Base-by-base conservation (phyloP, 2,797 vertebrate species). In the Spea hammondii region DNA sequence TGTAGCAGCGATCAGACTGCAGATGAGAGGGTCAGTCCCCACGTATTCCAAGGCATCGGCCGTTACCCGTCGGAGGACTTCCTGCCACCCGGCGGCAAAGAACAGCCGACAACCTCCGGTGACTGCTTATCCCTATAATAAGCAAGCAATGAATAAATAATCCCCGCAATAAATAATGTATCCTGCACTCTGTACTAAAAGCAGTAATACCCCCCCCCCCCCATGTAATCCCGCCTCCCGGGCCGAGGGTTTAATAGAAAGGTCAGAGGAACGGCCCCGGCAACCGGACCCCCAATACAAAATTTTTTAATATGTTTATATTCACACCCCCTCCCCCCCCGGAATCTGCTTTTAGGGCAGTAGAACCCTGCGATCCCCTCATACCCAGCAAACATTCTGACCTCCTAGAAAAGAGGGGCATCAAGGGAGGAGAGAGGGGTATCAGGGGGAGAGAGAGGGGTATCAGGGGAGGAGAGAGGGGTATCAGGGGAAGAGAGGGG, bases 121-220 rank as follows among this genome's bases (percentile, higher is more conserved):
- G 14, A 14, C 51, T 72, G 59, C 65, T 78, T 67, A 57, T 65
- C 69, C 76, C 72, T 71, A 12, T 11, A 8, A 70, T 54, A 71
- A 51, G 66, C 69, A 78, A 72, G 66, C 70, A 72, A 71, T 78
- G 57, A 71, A 78, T 72, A 78, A 71, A 72, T 78, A 50, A 78
- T 72, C 44, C 32, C 3, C 10, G 49, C n/a, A 13, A 71, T 72
- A 71, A 71, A 78, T 71, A 71, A 71, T 72, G 57, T 65, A 78
- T 55, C 9, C 11, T n/a, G 46, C 11, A 49, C 67, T 77, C 57
- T 32, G 60, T 69, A n/a, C 46, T 13, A 76, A 32, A 59, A 49
- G 47, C 46, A 8, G 46, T 14, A 32, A 68, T 57, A 2, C 65
- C 74, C 66, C 49, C 44, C 66, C 32, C 32, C 32, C 32, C 55